phyloP scores from a whole-genome alignment of 2,888 invertebrate genomes.

The Urechis unicinctus region DNA sequence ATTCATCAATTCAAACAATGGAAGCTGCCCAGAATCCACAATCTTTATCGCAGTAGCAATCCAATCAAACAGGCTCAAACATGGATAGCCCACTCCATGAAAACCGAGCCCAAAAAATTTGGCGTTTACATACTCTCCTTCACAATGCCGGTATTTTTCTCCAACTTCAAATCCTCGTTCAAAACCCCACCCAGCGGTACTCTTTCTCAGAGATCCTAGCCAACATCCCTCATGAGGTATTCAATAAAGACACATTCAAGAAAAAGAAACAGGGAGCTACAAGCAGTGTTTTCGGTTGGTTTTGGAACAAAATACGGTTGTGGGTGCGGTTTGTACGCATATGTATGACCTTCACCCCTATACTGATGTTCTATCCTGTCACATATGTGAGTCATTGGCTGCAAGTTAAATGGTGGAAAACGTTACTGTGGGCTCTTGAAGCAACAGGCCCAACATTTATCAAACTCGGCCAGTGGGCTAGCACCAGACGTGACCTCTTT shows the following conservation, averaged over 20 bases:
- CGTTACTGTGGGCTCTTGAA: constrained; percentile 39
- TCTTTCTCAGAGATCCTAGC: constrained; percentile 2
- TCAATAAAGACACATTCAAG: constrained; percentile 13
- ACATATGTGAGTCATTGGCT: constrained; percentile 14
- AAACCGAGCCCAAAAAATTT: no score
- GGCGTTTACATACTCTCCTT: no score
- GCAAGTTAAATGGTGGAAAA: constrained; percentile 24
- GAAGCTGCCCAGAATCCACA: no score
- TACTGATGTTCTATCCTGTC: constrained; percentile 29
- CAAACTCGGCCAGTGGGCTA: constrained; percentile 56
- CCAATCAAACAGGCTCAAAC: no score
- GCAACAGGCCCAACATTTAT: constrained; percentile 54
- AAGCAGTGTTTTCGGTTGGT: background rate
- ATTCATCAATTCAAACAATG: no score
- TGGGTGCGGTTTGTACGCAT: constrained; percentile 17
- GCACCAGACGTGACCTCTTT: constrained; percentile 54
- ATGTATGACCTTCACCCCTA: constrained; percentile 25
- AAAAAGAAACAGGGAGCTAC: constrained; percentile 3
- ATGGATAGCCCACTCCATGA: no score
- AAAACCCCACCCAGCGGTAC: no score
- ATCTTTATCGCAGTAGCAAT: no score
- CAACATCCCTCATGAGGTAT: constrained; percentile 11
- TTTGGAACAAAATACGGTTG: constrained; percentile 4
- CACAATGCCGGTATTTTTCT: no score
- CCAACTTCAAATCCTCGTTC: no score